These are phyloP conservation scores for Lates calcarifer DNA, from an alignment of 2,113 vertebrate species.

Conservation along the genomic window DNA sequence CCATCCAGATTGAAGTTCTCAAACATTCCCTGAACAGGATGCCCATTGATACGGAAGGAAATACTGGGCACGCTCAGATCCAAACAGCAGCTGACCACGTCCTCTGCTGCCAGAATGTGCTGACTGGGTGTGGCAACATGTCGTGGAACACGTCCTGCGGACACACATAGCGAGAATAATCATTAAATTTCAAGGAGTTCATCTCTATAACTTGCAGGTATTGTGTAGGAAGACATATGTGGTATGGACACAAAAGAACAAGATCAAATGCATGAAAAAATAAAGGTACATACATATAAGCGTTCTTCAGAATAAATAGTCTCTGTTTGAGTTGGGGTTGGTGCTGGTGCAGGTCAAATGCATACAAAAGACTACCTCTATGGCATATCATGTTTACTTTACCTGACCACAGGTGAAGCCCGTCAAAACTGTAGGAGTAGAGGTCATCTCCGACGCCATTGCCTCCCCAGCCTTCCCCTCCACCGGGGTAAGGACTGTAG, in stretches of 20 bases:
- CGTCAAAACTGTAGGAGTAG: constrained; percentile 93
- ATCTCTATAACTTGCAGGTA: not conserved
- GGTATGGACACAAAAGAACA: too few relatives aligned
- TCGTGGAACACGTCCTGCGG: constrained; percentile 89
- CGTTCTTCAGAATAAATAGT: not conserved
- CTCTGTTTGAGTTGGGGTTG: not conserved
- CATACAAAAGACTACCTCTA: not conserved
- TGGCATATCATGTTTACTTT: constrained; percentile 27
- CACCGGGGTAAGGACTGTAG: constrained; percentile 94
- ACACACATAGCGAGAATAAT: not conserved
- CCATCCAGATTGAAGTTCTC: constrained; percentile 94
- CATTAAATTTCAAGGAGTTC: not conserved
- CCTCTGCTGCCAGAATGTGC: constrained; percentile 88
- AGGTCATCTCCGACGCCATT: constrained; percentile 95
- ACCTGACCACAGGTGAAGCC: constrained; percentile 94
- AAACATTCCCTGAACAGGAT: constrained; percentile 94
- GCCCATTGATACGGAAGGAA: constrained; percentile 94
- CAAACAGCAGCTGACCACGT: constrained; percentile 94
- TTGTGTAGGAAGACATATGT: not conserved
- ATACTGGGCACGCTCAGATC: constrained; percentile 93
- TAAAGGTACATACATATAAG: not conserved
- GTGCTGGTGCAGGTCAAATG: not conserved
- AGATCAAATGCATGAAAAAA: not conserved
- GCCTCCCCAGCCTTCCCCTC: constrained; percentile 93
- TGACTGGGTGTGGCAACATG: constrained; percentile 86